A percentile compares a stretch with the other conserved stretches of the same genome.
phyloP scores from a whole-genome alignment of 2,888 invertebrate species.

The Melanophora roralis region DNA sequence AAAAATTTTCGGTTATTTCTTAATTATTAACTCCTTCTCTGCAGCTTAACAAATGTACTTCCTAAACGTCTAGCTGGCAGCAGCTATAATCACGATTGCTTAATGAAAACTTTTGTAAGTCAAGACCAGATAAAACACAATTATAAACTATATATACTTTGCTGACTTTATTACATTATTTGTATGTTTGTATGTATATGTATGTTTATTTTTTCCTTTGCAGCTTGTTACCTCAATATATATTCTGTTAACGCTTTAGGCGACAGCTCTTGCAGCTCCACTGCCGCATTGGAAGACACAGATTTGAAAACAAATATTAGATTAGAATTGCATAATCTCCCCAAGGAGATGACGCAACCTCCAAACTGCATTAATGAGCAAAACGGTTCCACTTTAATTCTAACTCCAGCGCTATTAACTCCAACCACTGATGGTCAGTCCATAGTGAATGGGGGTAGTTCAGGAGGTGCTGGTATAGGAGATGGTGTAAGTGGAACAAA shows the following conservation, averaged over 20 bases:
- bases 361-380: slow-evolving; percentile 63
- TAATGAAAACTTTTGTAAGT: not conserved
- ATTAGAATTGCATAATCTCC: slow-evolving; percentile 72
- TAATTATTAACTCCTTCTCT: not conserved
- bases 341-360: slow-evolving; percentile 66
- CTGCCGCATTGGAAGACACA: slow-evolving; percentile 28
- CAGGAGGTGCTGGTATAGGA: slow-evolving; percentile 9
- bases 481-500: slow-evolving; percentile 3
- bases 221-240: slow-evolving; percentile 35
- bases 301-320: slow-evolving; percentile 67
- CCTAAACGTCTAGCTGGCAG: not conserved
- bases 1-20: too few relatives aligned
- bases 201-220: slow-evolving; percentile 7
- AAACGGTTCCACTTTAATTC: slow-evolving; percentile 73
- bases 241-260: slow-evolving; percentile 47
- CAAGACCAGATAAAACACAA: not conserved
- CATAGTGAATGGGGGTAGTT: too few relatives aligned
- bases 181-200: too few relatives aligned
- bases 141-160: not conserved
- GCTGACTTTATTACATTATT: not conserved
- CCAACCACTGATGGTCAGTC: slow-evolving; percentile 61
- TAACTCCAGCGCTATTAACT: slow-evolving; percentile 74
- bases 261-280: slow-evolving; percentile 24
- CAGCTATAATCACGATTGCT: not conserved
- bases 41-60: not conserved